Conservation (phyloP, 2,113 vertebrate species). For the Tyrannus savana region DNA sequence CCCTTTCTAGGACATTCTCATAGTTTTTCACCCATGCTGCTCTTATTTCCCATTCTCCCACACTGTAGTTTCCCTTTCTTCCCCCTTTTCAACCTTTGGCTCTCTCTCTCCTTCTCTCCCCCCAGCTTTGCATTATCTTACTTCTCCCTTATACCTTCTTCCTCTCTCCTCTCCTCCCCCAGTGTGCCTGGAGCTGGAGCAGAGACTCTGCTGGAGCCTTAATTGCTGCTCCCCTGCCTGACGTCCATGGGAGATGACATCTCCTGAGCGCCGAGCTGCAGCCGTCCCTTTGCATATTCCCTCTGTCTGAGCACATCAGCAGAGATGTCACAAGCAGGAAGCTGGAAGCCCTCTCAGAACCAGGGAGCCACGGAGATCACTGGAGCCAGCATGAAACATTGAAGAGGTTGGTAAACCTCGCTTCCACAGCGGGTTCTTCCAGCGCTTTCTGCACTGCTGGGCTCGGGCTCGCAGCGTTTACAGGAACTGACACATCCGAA, state of each 20-base stretch:
- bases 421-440: constrained; percentile 66
- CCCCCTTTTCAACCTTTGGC: background rate
- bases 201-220: constrained; percentile 38
- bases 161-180: background rate
- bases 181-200: constrained; percentile 50
- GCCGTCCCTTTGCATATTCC: constrained; percentile 80
- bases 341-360: constrained; percentile 63
- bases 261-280: constrained; percentile 70
- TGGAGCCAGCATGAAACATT: constrained; percentile 56
- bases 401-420: constrained; percentile 64
- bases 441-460: constrained; percentile 52
- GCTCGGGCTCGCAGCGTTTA: constrained; percentile 50
- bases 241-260: constrained; percentile 76
- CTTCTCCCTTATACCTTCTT: background rate
- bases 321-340: constrained; percentile 73
- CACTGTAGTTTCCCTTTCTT: background rate
- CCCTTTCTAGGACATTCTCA: background rate
- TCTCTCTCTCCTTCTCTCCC: background rate
- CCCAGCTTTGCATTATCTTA: background rate
- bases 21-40: background rate
- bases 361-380: constrained; percentile 32
- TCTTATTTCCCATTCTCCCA: background rate
- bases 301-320: constrained; percentile 78
- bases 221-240: constrained; percentile 68
- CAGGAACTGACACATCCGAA: constrained; percentile 66